Evolutionary conservation across 2,888 invertebrate genomes (phyloP).

Genomic region (Eucera pruinosa): DNA sequence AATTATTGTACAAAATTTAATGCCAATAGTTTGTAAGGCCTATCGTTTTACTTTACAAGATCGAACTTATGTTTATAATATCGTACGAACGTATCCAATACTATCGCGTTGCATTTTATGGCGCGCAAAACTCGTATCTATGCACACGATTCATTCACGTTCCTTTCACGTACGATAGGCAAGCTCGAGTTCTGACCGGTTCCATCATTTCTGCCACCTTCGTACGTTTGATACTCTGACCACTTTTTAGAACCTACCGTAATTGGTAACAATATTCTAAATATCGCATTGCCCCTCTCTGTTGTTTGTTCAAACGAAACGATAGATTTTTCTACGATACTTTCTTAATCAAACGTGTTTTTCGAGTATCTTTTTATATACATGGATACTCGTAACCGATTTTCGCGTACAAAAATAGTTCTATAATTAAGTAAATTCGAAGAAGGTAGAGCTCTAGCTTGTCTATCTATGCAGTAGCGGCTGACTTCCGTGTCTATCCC

Average conservation of each 20-base stretch:
- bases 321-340: neutral
- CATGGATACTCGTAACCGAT: neutral
- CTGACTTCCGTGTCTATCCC: constrained; percentile 59
- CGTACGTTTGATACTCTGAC: too few species aligned
- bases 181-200: constrained; percentile 47
- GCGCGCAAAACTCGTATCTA: constrained; percentile 62
- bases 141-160: constrained; percentile 69
- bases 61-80: constrained; percentile 48
- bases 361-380: too few species aligned
- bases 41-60: constrained; percentile 61
- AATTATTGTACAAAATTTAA: constrained; percentile 76
- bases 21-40: constrained; percentile 69
- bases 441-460: constrained; percentile 16
- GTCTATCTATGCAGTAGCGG: constrained; percentile 35
- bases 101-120: constrained; percentile 39
- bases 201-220: constrained; percentile 2
- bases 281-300: constrained; percentile 2
- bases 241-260: too few species aligned
- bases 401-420: neutral
- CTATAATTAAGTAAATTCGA: neutral
- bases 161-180: constrained; percentile 60
- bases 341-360: neutral
- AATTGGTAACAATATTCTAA: neutral
- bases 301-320: neutral
- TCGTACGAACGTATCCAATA: constrained; percentile 46